Conservation (phyloP, 1,140 invertebrate genomes). For the Brachionus koreanus region DNA sequence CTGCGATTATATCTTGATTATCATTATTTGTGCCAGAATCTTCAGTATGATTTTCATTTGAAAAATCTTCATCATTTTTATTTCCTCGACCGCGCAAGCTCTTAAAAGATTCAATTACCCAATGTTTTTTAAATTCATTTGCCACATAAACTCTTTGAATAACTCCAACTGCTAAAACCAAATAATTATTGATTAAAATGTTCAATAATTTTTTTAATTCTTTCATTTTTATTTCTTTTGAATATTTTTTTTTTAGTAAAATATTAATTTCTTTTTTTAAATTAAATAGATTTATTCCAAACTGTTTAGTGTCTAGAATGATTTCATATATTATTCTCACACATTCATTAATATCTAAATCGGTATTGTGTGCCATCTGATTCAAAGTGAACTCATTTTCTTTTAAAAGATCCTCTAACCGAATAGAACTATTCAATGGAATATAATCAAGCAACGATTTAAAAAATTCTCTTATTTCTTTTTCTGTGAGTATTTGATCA, state of each 20-base stretch:
- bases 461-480: slow-evolving; percentile 15
- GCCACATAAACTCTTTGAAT: slow-evolving; percentile 28
- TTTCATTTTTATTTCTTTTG: not conserved
- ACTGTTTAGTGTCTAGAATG: slow-evolving; percentile 9
- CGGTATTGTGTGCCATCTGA: not conserved
- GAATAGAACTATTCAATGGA: not conserved
- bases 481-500: not conserved
- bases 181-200: not conserved
- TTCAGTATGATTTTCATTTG: not conserved
- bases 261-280: not conserved
- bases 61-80: not conserved
- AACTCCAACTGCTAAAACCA: slow-evolving; percentile 1
- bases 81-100: not conserved
- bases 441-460: slow-evolving; percentile 10
- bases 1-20: not conserved
- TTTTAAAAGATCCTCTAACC: slow-evolving; percentile 18
- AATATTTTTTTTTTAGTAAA: not conserved
- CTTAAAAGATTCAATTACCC: slow-evolving; percentile 39
- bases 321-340: not conserved
- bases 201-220: not conserved
- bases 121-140: slow-evolving; percentile 38
- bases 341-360: not conserved
- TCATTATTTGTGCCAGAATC: not conserved
- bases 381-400: not conserved
- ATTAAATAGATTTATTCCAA: slow-evolving; percentile 20